These are phyloP conservation scores for Oreochromis spilurus DNA, from an alignment of 2,113 vertebrate species.

Conservation along the genomic window DNA sequence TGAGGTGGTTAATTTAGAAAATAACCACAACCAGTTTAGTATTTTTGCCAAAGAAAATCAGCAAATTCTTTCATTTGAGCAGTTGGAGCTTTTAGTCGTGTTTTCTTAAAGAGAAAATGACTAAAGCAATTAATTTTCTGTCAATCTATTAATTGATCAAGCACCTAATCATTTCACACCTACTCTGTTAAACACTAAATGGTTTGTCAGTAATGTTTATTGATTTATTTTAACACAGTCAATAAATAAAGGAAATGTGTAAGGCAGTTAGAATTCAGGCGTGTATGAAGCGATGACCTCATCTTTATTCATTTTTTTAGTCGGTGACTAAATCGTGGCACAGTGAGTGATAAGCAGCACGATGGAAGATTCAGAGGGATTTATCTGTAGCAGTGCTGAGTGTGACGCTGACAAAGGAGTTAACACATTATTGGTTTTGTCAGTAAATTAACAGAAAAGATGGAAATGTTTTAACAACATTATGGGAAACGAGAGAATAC, in stretches of 20 bases:
- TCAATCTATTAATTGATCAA: background rate
- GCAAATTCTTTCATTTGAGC: background rate
- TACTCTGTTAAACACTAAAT: background rate
- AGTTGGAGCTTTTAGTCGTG: fast-evolving
- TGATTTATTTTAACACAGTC: background rate
- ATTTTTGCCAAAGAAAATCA: background rate
- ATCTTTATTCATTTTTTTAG: background rate
- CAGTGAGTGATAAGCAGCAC: conserved; percentile 15
- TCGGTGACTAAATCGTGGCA: background rate
- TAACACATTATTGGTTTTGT: conserved; percentile 36
- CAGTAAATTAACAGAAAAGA: conserved; percentile 3
- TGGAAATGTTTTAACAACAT: background rate
- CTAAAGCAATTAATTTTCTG: background rate
- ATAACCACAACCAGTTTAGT: background rate
- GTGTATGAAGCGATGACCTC: background rate
- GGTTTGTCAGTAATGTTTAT: background rate
- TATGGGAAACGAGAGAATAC: background rate
- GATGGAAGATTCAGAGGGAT: background rate
- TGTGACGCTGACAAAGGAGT: conserved; percentile 9
- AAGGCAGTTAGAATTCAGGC: background rate
- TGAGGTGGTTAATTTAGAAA: background rate
- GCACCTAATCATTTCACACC: background rate
- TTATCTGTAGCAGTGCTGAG: conserved; percentile 26
- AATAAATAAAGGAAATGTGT: background rate
- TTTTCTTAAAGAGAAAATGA: background rate